These are phyloP conservation scores for Lithobates pipiens DNA, from an alignment of 2,797 vertebrate species.

Conservation along the genomic window DNA sequence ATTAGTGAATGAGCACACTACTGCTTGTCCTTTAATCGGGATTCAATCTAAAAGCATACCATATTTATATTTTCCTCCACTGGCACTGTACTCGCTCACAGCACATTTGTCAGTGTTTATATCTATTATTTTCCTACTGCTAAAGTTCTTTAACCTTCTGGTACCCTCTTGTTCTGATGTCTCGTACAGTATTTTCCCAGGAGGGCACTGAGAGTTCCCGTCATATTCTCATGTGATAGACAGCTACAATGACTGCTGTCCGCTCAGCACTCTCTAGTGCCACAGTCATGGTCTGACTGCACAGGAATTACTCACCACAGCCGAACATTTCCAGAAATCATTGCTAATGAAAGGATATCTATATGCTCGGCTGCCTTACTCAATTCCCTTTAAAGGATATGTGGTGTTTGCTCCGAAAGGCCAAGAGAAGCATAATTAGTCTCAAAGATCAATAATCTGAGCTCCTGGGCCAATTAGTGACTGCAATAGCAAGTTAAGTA, in stretches of 20 bases:
- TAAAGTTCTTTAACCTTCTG: constrained; percentile 41
- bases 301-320: not conserved
- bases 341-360: constrained; percentile 25
- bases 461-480: constrained; percentile 14
- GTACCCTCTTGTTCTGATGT: constrained; percentile 34
- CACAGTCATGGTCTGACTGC: not conserved
- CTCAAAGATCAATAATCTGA: constrained; percentile 18
- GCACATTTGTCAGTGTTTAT: constrained; percentile 13
- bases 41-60: not conserved
- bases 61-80: not conserved
- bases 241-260: constrained; percentile 27
- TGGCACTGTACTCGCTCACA: constrained; percentile 1
- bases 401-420: constrained; percentile 17
- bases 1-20: too few species aligned
- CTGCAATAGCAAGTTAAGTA: not conserved
- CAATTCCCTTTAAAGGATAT: constrained; percentile 7
- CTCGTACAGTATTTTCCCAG: constrained; percentile 1
- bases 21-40: not conserved
- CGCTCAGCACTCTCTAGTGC: constrained; percentile 9
- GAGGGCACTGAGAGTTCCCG: constrained; percentile 14
- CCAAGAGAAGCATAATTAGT: constrained; percentile 29
- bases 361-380: not conserved
- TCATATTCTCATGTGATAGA: constrained; percentile 33
- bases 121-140: constrained; percentile 25
- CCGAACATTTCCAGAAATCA: constrained; percentile 12